A percentile compares a stretch with the other conserved stretches of the same genome.
These are phyloP conservation scores for Macrotis lagotis DNA, from an alignment of 2,113 vertebrate species.

Conservation along the genomic window DNA sequence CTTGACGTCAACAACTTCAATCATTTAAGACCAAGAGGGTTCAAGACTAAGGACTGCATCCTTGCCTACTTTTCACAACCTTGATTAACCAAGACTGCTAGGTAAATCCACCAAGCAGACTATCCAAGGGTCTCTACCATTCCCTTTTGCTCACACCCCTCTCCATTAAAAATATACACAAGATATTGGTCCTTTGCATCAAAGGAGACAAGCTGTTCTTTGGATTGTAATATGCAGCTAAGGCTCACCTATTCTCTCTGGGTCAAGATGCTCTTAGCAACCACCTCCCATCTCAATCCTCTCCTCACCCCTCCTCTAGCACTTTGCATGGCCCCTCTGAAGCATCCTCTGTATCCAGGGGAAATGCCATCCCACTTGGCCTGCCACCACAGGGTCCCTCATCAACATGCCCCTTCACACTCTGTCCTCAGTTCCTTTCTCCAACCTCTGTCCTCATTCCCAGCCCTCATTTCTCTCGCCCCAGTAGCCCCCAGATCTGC, in stretches of 20 bases:
- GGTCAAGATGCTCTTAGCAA: neutral
- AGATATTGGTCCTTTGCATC: neutral
- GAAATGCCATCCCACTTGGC: neutral
- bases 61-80: neutral
- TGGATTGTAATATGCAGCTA: neutral
- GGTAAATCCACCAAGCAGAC: neutral
- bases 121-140: neutral
- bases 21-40: neutral
- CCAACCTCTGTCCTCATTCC: neutral
- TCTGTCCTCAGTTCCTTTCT: conserved; percentile 19
- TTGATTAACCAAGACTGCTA: neutral
- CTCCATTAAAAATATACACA: neutral
- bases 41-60: neutral
- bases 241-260: neutral
- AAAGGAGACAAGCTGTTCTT: neutral
- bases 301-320: neutral
- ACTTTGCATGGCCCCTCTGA: neutral
- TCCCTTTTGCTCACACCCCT: neutral
- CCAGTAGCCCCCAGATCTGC: conserved; percentile 26
- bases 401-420: conserved; percentile 49
- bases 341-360: conserved; percentile 7
- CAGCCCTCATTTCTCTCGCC: conserved; percentile 26
- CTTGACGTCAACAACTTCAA: neutral
- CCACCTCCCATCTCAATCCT: neutral
- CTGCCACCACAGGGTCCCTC: conserved; percentile 7